Base-by-base conservation (phyloP, 2,113 vertebrate species). In the Dasyprocta punctata region DNA sequence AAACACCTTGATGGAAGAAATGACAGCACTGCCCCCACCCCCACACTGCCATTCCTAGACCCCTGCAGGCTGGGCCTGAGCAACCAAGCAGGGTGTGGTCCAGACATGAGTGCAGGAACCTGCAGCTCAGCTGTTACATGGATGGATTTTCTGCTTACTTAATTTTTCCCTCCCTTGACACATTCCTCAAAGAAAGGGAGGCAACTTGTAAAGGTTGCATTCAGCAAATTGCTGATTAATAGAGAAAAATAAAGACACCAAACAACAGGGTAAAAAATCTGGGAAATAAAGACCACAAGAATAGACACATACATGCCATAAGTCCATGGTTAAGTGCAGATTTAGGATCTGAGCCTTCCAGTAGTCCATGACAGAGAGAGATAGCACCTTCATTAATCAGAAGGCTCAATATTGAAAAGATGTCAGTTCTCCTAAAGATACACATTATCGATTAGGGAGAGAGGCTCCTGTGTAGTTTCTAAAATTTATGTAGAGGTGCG, bases 41-140 rank as follows among this genome's bases (percentile, higher is more conserved):
- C n/a, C n/a, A n/a, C n/a, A n/a, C n/a, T n/a, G 85, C 63, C 0
- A 22, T 90, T 96, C 82, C 89, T 93, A 95, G 82, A 28, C 75
- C 44, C 33, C 0, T 0, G 91, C 82, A 26, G 49, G 93, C 84
- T 38, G 92, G 58, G 11, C 92, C 85, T 85, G 96, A 78, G 92
- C 30, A 3, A 52, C 44, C 10, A 38, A 84, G 36, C 41, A 14
- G 41, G 33, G 26, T 3, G 5, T 7, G 13, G 6, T 0, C 84
- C 83, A 5, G 54, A 71, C 60, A 78, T 0, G 28, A 44, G 38
- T 1, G 41, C 75, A 38, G 54, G 24, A 10, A 5, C 69, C 8
- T 22, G 20, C 58, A 10, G 71, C 75, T 47, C 41, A 0, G 30
- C 2, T 26, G 3, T 7, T 4, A 2, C 16, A 1, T 61, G 71